phyloP scores from a whole-genome alignment of 2,797 vertebrate genomes.

The Margarornis squamiger region DNA sequence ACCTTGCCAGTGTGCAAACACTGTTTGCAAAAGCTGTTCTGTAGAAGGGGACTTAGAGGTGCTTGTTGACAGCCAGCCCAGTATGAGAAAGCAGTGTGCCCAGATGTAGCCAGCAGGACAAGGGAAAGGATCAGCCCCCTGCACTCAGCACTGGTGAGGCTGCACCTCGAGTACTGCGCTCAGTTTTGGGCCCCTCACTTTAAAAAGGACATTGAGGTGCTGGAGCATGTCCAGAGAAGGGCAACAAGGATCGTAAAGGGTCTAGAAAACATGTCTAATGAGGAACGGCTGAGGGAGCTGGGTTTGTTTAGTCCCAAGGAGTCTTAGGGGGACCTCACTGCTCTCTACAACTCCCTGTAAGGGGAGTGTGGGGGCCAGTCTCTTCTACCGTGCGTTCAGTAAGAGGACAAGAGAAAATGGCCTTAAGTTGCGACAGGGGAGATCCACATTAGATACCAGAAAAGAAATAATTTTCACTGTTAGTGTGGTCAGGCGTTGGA shows the following conservation, averaged over 20 bases:
- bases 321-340: too few species aligned
- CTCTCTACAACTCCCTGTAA: background rate
- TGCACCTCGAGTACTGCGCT: background rate
- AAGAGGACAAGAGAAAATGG: background rate
- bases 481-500: background rate
- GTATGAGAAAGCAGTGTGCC: fast-evolving
- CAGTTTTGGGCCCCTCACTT: background rate
- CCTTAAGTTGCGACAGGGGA: background rate
- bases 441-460: background rate
- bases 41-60: fast-evolving
- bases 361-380: background rate
- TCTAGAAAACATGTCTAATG: background rate
- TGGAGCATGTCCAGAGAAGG: background rate
- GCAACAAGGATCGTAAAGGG: too few species aligned
- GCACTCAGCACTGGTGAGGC: background rate
- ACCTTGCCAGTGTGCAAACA: background rate
- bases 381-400: background rate
- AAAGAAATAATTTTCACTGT: background rate
- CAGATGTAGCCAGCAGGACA: background rate
- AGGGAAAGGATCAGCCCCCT: too few species aligned
- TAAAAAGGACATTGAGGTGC: background rate
- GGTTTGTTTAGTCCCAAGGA: too few species aligned
- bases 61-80: background rate
- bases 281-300: background rate
- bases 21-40: background rate